Conservation (phyloP, 2,888 invertebrate genomes). For the Myathropa florea region DNA sequence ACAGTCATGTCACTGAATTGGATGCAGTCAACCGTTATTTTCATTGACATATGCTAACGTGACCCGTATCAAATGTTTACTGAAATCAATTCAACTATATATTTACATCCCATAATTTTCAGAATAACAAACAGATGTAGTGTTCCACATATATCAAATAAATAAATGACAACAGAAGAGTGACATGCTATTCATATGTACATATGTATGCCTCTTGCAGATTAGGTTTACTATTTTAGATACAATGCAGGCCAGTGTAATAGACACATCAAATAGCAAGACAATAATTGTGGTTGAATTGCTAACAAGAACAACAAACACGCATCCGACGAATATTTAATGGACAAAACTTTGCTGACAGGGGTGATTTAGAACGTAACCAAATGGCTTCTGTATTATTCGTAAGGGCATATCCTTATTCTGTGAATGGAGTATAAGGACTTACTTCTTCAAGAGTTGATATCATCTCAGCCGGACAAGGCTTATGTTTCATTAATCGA, state of each 20-base stretch:
- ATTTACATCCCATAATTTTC: background rate
- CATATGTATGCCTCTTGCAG: background rate
- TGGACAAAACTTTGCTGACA: conserved; percentile 55
- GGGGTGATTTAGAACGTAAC: conserved; percentile 42
- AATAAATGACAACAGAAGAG: background rate
- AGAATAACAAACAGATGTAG: background rate
- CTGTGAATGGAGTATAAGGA: background rate
- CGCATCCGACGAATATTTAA: conserved; percentile 46
- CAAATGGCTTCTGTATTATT: conserved; percentile 45
- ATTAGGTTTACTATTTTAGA: conserved; percentile 7
- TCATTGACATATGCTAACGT: conserved; percentile 36
- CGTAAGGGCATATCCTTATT: conserved; percentile 22
- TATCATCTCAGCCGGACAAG: background rate
- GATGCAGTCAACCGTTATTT: conserved; percentile 20
- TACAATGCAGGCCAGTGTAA: background rate
- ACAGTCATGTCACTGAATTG: background rate
- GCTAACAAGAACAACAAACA: conserved; percentile 54
- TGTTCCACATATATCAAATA: background rate
- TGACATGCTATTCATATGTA: background rate
- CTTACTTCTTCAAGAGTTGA: background rate
- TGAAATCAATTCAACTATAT: background rate
- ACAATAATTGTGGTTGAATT: conserved; percentile 55
- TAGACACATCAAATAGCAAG: conserved; percentile 10
- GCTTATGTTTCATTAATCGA: background rate
- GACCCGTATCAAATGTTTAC: conserved; percentile 28